These are phyloP conservation scores for Tor tambroides DNA, from an alignment of 2,113 vertebrate species.

Conservation along the genomic window DNA sequence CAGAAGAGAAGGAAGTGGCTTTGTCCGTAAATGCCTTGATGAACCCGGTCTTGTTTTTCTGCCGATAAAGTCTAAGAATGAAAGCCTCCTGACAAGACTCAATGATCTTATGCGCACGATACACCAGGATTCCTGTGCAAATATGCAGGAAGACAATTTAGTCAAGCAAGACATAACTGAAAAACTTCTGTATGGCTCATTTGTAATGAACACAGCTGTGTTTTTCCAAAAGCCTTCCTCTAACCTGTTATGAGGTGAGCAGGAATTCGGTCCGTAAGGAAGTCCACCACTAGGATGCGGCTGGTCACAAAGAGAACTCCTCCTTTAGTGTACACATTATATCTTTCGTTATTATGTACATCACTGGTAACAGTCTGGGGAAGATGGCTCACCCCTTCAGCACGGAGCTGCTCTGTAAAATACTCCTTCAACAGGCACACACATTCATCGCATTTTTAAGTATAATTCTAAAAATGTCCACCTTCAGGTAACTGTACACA, in stretches of 20 bases:
- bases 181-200: neutral
- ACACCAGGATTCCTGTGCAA: constrained; percentile 87
- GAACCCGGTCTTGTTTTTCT: constrained; percentile 98
- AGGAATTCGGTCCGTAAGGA: constrained; percentile 93
- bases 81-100: constrained; percentile 98
- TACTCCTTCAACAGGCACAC: constrained; percentile 80
- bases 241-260: constrained; percentile 90
- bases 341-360: constrained; percentile 81
- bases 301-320: constrained; percentile 95
- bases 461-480: neutral
- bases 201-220: too few relatives aligned
- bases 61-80: constrained; percentile 93
- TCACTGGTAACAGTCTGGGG: constrained; percentile 91
- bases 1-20: constrained; percentile 88
- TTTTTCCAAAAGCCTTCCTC: neutral
- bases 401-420: constrained; percentile 88
- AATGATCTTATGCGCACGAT: constrained; percentile 92
- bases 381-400: constrained; percentile 87
- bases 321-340: constrained; percentile 90
- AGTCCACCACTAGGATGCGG: constrained; percentile 95
- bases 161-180: neutral
- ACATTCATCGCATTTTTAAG: neutral
- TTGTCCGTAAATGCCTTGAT: constrained; percentile 99
- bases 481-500: too few relatives aligned
- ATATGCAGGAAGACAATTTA: neutral